These are phyloP conservation scores for Xylocopa sonorina DNA, from an alignment of 1,140 invertebrate genomes.

Conservation along the genomic window DNA sequence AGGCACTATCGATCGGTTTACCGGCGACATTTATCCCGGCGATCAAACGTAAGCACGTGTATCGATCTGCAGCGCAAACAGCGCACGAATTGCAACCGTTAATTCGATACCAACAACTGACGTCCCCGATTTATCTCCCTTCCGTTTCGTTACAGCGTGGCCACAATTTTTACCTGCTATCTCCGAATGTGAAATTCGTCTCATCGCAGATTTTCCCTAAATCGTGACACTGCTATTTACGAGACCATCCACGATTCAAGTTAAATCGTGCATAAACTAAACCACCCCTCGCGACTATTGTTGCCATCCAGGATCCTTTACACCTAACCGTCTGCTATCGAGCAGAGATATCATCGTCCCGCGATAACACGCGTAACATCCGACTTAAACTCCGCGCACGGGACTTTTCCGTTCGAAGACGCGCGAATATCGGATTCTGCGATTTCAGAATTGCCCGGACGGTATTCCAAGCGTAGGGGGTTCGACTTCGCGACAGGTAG, in stretches of 20 bases:
- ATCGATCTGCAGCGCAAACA: neutral
- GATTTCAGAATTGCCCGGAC: neutral
- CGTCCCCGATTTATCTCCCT: neutral
- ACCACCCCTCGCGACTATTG: conserved; percentile 1
- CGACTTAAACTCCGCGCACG: neutral
- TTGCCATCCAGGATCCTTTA: conserved; percentile 7
- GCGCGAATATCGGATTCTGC: neutral
- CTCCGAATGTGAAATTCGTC: conserved; percentile 29
- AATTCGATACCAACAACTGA: conserved; percentile 1
- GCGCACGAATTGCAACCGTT: conserved; percentile 11
- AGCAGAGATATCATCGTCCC: neutral
- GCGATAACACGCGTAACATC: neutral
- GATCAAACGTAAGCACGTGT: neutral
- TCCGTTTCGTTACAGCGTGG: neutral
- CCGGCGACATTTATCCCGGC: neutral
- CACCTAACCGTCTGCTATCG: too few species aligned
- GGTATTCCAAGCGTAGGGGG: neutral
- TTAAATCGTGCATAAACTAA: conserved; percentile 35
- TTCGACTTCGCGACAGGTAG: neutral
- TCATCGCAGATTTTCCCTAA: neutral
- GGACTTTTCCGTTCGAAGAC: neutral
- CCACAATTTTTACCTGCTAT: neutral
- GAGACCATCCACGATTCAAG: neutral
- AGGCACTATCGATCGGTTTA: neutral
- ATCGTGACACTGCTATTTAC: conserved; percentile 25